Base-by-base conservation (phyloP, 2,797 vertebrate species). In the Myioborus melanocephalus region DNA sequence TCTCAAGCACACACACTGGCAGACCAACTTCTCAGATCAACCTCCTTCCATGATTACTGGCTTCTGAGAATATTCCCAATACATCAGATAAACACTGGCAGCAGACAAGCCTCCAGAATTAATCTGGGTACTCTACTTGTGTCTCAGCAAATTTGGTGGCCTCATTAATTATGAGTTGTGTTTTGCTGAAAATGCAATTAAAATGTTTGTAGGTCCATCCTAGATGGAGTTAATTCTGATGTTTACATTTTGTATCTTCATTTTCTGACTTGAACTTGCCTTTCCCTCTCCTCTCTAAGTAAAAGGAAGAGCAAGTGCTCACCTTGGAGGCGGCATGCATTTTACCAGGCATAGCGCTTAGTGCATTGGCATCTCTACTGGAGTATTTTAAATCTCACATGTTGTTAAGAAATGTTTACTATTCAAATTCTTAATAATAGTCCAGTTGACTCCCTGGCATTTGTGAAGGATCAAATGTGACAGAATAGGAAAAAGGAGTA, bases 1-100 rank as follows among this genome's bases (percentile, higher is more conserved):
- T 10, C 9, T 69, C 22, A 68, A 12, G 20, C 39, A 41, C 0
- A 0, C 12, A 27, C 18, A 11, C 20, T 82, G 60, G 60, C 34
- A 63, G 55, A 76, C 55, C 39, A 66, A 0, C 30, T 92, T 87
- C 86, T 61, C 61, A 63, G 56, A 44, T 37, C 23, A 8, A n/a
- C 26, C 44, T 91, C 23, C 8, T 94, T 88, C 41, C 30, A 24
- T 83, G 41, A 44, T 69, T 68, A 13, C 24, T 71, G n/a, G 4
- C 41, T 88, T 93, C 46, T 52, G 14, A 61, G 91, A 69, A 17
- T 79, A 32, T 89, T 61, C 26, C 30, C 0, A 0, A 21, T 90
- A 17, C 4, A 59, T 71, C 55, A 69, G 66, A 55, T 61, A 66
- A 82, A 32, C 43, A 44, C 28, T 59, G 47, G 10, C n/a, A 69